Percentiles rank a stretch among this genome's conserved stretches.
Conservation (phyloP, 2,113 vertebrate species). For the Mormoops blainvillei region DNA sequence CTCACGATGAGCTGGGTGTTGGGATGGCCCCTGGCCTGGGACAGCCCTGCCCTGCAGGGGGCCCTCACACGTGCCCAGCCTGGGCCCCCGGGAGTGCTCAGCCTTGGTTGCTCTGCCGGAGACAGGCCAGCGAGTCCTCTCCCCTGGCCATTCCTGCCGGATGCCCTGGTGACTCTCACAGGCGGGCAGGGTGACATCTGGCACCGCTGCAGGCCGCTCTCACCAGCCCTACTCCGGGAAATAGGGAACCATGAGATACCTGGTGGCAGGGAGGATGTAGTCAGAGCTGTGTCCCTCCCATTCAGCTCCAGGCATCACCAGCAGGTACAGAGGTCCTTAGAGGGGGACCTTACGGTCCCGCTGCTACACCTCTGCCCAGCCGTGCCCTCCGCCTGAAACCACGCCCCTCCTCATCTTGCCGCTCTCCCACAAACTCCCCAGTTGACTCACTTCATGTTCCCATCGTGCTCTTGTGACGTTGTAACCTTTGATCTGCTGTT, state of each 20-base stretch:
- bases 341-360: rapidly evolving
- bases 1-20: neutral
- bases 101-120: neutral
- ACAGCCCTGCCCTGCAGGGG: neutral
- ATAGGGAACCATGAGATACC: neutral
- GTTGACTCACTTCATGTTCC: too few species aligned
- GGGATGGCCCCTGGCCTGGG: neutral
- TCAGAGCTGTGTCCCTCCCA: neutral
- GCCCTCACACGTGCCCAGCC: neutral
- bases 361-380: neutral
- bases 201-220: rapidly evolving
- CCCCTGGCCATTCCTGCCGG: neutral
- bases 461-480: too few species aligned
- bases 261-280: rapidly evolving
- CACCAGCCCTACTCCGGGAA: rapidly evolving
- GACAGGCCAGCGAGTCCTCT: neutral
- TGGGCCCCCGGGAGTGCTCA: neutral
- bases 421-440: too few species aligned
- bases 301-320: neutral
- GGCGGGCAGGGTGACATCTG: neutral
- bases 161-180: neutral
- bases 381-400: neutral
- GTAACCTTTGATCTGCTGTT: too few species aligned
- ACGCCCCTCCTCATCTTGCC: rapidly evolving
- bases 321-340: neutral